phyloP scores from a whole-genome alignment of 1,140 invertebrate genomes.

The Atta cephalotes region DNA sequence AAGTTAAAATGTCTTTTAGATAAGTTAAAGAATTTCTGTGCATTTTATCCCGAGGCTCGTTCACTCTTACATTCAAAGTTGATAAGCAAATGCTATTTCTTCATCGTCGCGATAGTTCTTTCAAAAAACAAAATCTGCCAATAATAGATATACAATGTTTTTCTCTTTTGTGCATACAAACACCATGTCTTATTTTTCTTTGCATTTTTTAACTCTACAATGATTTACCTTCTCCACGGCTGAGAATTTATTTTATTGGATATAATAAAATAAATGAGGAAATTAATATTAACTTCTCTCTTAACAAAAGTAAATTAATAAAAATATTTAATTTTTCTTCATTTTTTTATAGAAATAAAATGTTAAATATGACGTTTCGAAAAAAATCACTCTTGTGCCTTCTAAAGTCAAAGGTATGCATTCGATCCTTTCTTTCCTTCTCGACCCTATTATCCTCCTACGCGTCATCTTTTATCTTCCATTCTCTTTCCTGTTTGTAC shows the following conservation, averaged over 20 bases:
- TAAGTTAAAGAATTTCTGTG: slow-evolving; percentile 31
- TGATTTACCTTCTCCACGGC: background rate
- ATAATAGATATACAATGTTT: background rate
- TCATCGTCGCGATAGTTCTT: background rate
- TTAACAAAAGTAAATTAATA: background rate
- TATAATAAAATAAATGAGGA: slow-evolving; percentile 3
- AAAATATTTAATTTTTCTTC: background rate
- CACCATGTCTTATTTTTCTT: background rate
- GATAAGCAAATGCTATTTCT: slow-evolving; percentile 48
- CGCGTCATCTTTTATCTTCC: slow-evolving; percentile 38
- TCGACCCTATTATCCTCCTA: background rate
- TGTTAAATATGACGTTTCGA: background rate
- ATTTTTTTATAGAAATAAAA: background rate
- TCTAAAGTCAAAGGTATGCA: background rate
- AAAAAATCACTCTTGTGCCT: background rate
- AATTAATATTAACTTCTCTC: background rate
- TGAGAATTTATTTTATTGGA: background rate
- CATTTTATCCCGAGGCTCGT: background rate
- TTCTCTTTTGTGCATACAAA: background rate
- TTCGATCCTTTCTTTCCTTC: background rate
- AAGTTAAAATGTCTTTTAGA: slow-evolving; percentile 28
- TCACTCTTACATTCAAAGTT: slow-evolving; percentile 28
- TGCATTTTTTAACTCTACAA: background rate
- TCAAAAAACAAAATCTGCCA: background rate
- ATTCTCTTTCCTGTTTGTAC: slow-evolving; percentile 12